Percentiles rank a stretch among this genome's conserved stretches.
These are phyloP conservation scores for Actinia tenebrosa DNA, from an alignment of 64 coral and sea anemone species.

Conservation along the genomic window DNA sequence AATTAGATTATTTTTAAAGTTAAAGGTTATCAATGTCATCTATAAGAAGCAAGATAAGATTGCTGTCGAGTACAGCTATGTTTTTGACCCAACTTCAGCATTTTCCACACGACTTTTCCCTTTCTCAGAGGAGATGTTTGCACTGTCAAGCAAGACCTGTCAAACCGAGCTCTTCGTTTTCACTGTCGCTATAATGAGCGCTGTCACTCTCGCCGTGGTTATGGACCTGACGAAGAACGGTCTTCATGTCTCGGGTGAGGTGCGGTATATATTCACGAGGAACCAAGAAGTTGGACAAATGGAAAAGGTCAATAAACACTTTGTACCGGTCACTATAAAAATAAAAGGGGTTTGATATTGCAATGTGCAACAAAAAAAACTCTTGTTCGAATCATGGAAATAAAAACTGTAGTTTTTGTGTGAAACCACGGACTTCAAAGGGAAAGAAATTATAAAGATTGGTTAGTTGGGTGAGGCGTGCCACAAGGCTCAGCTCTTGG, in stretches of 20 bases:
- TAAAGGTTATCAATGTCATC: too few species aligned
- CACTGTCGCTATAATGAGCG: constrained; percentile 69
- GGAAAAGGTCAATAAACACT: constrained; percentile 85
- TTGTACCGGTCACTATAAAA: constrained; percentile 92
- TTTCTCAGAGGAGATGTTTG: background rate
- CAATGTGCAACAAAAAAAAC: constrained; percentile 27
- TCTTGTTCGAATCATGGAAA: constrained; percentile 34
- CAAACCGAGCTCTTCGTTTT: constrained; percentile 40
- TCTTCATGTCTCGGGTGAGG: constrained; percentile 78
- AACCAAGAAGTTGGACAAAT: constrained; percentile 87
- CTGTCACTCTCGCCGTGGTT: constrained; percentile 67
- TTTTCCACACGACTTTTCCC: background rate
- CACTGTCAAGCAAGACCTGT: background rate
- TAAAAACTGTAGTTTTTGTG: too few species aligned
- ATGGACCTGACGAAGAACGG: constrained; percentile 39
- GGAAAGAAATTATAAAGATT: too few species aligned
- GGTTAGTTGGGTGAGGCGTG: too few species aligned
- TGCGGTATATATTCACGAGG: constrained; percentile 76
- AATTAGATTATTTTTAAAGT: too few species aligned
- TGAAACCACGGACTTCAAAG: too few species aligned
- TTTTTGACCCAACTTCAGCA: background rate
- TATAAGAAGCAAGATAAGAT: too few species aligned
- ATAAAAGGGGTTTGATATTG: background rate
- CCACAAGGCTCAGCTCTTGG: too few species aligned
- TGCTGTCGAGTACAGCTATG: background rate